These are phyloP conservation scores for Drusus annulatus DNA, from an alignment of 1,140 invertebrate species.

Conservation along the genomic window DNA sequence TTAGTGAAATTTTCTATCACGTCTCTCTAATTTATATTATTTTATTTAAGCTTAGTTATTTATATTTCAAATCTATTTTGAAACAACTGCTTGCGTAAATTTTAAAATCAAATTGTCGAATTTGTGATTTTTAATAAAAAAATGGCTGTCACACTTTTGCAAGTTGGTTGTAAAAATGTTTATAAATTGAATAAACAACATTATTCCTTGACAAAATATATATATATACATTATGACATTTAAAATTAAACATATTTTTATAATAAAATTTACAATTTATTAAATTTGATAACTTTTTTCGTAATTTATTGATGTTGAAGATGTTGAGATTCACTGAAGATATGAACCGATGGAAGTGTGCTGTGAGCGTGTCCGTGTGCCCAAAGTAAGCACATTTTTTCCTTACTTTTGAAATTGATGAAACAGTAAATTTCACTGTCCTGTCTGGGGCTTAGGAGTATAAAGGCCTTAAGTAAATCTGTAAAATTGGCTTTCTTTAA, in stretches of 20 bases:
- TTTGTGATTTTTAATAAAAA: not conserved
- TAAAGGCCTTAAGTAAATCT: too few species aligned
- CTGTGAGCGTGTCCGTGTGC: too few species aligned
- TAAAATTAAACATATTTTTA: constrained; percentile 9
- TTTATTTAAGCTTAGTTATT: not conserved
- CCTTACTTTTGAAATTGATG: too few species aligned
- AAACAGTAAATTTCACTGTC: too few species aligned
- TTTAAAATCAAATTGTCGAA: not conserved
- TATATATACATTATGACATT: not conserved
- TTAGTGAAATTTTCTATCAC: not conserved
- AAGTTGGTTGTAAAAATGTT: not conserved
- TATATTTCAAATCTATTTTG: not conserved
- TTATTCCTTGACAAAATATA: not conserved
- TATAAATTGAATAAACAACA: not conserved
- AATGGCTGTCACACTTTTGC: not conserved
- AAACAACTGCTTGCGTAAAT: not conserved
- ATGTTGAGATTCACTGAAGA: too few species aligned
- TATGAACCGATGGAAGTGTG: too few species aligned
- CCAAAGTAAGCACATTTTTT: too few species aligned
- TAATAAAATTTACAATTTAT: constrained; percentile 6
- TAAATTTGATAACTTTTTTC: not conserved
- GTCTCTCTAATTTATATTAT: constrained; percentile 1
- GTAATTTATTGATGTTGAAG: too few species aligned
- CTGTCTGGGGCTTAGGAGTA: too few species aligned
- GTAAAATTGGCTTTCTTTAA: too few species aligned